A percentile compares a stretch with the other conserved stretches of the same genome.
Evolutionary conservation across 2,113 vertebrate species (phyloP).

Genomic region (Donacobius atricapilla): DNA sequence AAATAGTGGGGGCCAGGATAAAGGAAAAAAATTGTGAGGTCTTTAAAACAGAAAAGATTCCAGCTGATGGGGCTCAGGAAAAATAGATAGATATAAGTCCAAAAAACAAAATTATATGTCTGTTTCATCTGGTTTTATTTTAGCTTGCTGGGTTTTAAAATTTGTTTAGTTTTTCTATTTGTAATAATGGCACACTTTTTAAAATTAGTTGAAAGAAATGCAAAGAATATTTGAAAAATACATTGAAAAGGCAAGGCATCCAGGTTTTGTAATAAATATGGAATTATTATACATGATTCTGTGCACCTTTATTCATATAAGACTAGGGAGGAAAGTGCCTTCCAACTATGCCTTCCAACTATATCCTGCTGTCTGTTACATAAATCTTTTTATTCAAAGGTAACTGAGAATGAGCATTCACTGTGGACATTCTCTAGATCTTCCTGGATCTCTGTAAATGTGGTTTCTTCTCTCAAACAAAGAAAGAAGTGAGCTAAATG

Average conservation of each 20-base stretch:
- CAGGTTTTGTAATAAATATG: not conserved
- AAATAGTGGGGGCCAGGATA: not conserved
- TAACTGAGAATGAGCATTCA: not conserved
- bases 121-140: not conserved
- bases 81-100: not conserved
- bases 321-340: not conserved
- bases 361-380: not conserved
- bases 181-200: not conserved
- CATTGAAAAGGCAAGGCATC: not conserved
- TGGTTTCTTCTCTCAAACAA: not conserved
- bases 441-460: not conserved
- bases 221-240: not conserved
- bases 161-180: not conserved
- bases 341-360: not conserved
- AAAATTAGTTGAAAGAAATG: not conserved
- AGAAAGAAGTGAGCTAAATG: not conserved
- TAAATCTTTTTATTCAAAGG: not conserved
- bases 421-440: not conserved
- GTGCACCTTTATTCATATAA: not conserved
- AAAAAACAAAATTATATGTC: not conserved
- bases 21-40: not conserved
- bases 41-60: not conserved
- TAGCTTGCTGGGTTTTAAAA: not conserved
- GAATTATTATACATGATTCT: not conserved
- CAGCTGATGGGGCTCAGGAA: not conserved